phyloP scores from a whole-genome alignment of 2,888 invertebrate species.

The Lasioglossum calceatum region DNA sequence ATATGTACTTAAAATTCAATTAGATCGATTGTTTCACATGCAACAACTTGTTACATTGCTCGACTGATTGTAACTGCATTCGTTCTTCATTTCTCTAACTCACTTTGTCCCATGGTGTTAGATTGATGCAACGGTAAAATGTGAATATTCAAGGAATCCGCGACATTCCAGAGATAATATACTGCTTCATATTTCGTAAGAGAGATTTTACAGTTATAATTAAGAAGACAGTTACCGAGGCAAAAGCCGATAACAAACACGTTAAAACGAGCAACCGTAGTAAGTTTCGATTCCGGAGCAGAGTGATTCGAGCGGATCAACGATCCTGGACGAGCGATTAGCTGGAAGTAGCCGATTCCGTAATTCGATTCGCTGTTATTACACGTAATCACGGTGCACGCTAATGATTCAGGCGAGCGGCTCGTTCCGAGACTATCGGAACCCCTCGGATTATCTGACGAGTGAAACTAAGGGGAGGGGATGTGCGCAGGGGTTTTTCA shows the following conservation, averaged over 20 bases:
- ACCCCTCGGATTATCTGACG: not conserved
- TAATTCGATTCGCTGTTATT: conserved; percentile 41
- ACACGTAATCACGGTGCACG: conserved; percentile 23
- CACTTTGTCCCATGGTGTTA: no score
- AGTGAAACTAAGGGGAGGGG: not conserved
- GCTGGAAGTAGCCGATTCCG: conserved; percentile 1
- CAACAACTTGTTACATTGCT: not conserved
- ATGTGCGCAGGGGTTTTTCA: not conserved
- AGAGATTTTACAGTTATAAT: not conserved
- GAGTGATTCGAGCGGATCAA: not conserved
- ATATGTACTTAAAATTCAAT: not conserved
- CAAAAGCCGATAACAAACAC: not conserved
- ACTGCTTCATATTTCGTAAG: not conserved
- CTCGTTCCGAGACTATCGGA: not conserved
- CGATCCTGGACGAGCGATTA: not conserved
- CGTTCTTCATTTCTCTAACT: no score
- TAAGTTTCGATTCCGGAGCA: not conserved
- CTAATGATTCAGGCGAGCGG: conserved; percentile 1
- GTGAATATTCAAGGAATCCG: not conserved
- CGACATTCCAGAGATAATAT: not conserved
- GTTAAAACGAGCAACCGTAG: not conserved
- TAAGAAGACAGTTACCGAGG: not conserved
- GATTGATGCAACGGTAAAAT: no score
- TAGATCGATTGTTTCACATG: not conserved
- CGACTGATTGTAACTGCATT: not conserved